Conservation (phyloP, 2,888 invertebrate genomes). For the Drosophila maculinotata region DNA sequence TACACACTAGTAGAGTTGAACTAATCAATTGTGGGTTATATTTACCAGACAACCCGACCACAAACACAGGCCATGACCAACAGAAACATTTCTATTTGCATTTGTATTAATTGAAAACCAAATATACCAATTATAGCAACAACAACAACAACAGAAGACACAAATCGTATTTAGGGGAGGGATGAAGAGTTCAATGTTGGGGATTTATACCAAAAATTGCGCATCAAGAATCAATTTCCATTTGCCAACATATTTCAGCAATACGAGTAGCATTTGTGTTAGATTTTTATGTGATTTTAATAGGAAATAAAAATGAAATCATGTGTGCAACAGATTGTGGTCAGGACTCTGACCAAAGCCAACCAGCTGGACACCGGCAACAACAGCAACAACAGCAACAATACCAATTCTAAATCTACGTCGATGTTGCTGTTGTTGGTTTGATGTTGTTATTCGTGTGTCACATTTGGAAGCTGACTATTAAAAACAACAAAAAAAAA, state of each 20-base stretch:
- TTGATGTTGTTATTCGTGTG: constrained; percentile 42
- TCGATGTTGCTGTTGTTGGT: constrained; percentile 25
- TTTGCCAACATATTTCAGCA: constrained; percentile 33
- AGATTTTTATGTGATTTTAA: constrained; percentile 79
- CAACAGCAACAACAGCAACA: constrained; percentile 31
- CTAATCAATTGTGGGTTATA: constrained; percentile 45
- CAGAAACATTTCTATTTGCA: constrained; percentile 34
- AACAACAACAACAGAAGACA: constrained; percentile 29
- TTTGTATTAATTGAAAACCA: constrained; percentile 60
- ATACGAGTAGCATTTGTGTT: constrained; percentile 52
- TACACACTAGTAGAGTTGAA: constrained; percentile 11
- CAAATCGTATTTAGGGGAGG: constrained; percentile 31
- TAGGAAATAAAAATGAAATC: constrained; percentile 80
- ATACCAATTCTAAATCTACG: constrained; percentile 36
- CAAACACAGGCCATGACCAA: constrained; percentile 28
- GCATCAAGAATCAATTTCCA: constrained; percentile 50
- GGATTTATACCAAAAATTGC: constrained; percentile 38
- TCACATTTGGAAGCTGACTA: constrained; percentile 41
- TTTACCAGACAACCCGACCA: constrained; percentile 20
- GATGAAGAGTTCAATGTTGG: neutral
- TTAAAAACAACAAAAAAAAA: constrained; percentile 24
- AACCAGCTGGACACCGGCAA: constrained; percentile 25
- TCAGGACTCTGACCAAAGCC: constrained; percentile 18
- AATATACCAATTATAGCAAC: constrained; percentile 49
- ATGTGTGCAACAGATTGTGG: constrained; percentile 80